Evolutionary conservation across 2,888 invertebrate species (phyloP), one percentile per base, ranked within the genome.

Genomic region (Lydus trimaculatus): DNA sequence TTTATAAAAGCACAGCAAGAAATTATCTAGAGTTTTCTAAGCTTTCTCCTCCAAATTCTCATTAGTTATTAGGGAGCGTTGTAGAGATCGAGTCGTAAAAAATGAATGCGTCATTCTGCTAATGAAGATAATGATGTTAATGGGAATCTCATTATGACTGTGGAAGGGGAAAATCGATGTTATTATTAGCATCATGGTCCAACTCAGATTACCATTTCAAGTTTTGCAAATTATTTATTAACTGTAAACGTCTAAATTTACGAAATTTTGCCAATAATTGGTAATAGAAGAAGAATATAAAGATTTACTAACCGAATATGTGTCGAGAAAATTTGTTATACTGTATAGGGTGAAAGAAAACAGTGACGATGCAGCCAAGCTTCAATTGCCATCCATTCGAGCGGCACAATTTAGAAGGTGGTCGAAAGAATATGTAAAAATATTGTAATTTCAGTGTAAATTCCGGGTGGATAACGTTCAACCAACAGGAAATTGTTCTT

Each of bases 401-500:
- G 52, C 23, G 52, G 52, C 52, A 52, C 52, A 52, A 61, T 64
- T 64, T 60, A 63, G 60, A 58, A 9, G 11, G 33, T 56, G 56
- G 60, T 36, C 62, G 28, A 56, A 58, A 60, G 25, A 23, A 28
- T 64, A 64, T 68, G 64, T 68, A 68, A 66, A 66, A 68, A 68
- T 68, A 68, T 64, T 68, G 58, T 64, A 68, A 68, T 68, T 67
- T 68, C 20, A 58, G 61, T 60, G 67, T 60, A 52, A 68, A 68
- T 68, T 68, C 67, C 67, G 58, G 61, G 61, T 60, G 67, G 64
- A 64, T 68, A 56, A 64, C 28, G 33, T 36, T 59, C 67, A 61
- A 48, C 56, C 28, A 64, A 58, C 67, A 60, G 56, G 58, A 68
- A 68, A 64, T 67, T 48, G 63, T 59, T 66, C 63, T 28, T 63